Conservation (phyloP, 2,113 vertebrate species). For the Antechinus flavipes region DNA sequence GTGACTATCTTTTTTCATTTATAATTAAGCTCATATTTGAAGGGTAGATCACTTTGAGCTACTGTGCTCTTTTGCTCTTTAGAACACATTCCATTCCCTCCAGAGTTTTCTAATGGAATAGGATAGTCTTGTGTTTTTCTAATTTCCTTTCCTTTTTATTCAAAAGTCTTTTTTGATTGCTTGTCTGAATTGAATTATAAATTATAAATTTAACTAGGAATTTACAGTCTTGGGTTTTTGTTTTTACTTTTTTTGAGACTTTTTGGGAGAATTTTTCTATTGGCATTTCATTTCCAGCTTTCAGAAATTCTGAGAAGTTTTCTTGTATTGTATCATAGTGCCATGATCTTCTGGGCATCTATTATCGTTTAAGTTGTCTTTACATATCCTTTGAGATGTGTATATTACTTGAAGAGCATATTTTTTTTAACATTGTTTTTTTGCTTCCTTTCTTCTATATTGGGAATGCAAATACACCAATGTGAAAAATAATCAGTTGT, state of each 20-base stretch:
- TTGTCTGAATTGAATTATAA: background rate
- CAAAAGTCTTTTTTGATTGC: background rate
- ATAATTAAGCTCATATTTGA: background rate
- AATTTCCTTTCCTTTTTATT: background rate
- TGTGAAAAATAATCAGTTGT: background rate
- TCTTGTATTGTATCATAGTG: background rate
- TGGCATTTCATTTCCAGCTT: background rate
- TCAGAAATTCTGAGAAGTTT: background rate
- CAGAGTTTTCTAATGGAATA: background rate
- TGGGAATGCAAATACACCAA: too few relatives aligned
- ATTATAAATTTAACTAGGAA: background rate
- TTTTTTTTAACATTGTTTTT: background rate
- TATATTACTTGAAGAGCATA: background rate
- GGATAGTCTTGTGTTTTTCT: background rate
- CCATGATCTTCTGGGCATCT: background rate
- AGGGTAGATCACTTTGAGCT: background rate
- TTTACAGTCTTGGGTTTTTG: background rate
- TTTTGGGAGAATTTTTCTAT: background rate
- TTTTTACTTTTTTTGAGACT: background rate
- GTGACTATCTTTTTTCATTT: background rate
- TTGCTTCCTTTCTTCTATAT: background rate
- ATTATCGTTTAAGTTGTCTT: background rate
- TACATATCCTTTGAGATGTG: background rate
- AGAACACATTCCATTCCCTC: background rate
- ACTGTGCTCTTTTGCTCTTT: background rate